phyloP scores from a whole-genome alignment of 2,888 invertebrate genomes.

The Torymus texanus region DNA sequence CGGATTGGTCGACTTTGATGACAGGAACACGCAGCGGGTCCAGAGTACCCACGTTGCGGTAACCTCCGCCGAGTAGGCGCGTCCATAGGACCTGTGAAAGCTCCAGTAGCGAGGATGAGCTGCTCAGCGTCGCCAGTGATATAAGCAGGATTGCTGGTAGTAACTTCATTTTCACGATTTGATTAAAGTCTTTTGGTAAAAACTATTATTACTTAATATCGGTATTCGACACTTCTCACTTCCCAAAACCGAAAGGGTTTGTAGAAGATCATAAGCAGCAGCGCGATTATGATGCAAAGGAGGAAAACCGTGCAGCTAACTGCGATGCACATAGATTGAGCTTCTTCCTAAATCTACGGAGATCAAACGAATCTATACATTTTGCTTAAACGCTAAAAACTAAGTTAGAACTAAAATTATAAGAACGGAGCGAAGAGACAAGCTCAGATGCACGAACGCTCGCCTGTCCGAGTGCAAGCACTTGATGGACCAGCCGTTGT shows the following conservation, averaged over 20 bases:
- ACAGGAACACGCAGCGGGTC: constrained; percentile 70
- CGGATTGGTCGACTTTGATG: constrained; percentile 76
- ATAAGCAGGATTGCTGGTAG: constrained; percentile 3
- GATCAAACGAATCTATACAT: constrained; percentile 5
- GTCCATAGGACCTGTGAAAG: constrained; percentile 71
- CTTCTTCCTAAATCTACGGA: constrained; percentile 20
- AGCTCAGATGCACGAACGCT: constrained; percentile 16
- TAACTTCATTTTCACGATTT: constrained; percentile 24
- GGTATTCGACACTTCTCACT: constrained; percentile 50
- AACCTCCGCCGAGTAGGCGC: constrained; percentile 66
- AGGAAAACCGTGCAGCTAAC: constrained; percentile 42
- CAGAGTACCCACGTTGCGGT: constrained; percentile 65
- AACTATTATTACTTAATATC: background rate
- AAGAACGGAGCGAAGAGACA: background rate
- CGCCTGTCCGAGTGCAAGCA: constrained; percentile 62
- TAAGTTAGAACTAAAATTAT: too few relatives aligned
- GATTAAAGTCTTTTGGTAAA: background rate
- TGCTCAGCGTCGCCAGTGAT: constrained; percentile 44
- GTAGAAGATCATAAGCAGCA: constrained; percentile 43
- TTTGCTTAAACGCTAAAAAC: background rate
- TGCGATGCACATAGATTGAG: constrained; percentile 43
- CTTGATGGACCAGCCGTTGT: constrained; percentile 60
- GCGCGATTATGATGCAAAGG: constrained; percentile 25
- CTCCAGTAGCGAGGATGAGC: constrained; percentile 63
- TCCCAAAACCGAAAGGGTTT: constrained; percentile 66